These are phyloP conservation scores for Chorisops tibialis DNA, from an alignment of 2,888 invertebrate genomes.

Conservation along the genomic window DNA sequence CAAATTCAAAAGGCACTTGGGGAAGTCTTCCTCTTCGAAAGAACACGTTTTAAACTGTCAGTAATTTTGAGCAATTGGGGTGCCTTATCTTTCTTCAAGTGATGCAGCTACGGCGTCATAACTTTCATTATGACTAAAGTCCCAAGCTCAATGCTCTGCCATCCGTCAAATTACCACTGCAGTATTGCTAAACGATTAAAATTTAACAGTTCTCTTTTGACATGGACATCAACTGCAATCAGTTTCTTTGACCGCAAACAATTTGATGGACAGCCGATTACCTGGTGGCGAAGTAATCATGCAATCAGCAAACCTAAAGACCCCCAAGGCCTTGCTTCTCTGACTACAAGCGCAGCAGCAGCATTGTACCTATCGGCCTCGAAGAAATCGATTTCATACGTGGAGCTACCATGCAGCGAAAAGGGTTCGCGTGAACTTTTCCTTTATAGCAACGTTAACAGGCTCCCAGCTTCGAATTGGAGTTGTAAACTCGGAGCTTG, in stretches of 20 bases:
- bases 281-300: slow-evolving; percentile 19
- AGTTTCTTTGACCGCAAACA: slow-evolving; percentile 21
- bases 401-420: not conserved
- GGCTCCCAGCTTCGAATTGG: not conserved
- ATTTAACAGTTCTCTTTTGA: slow-evolving; percentile 15
- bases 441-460: not conserved
- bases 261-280: slow-evolving; percentile 20
- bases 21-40: no score
- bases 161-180: no score
- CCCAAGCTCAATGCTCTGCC: no score
- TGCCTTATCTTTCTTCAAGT: no score
- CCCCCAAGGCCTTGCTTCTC: slow-evolving; percentile 5
- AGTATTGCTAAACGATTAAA: slow-evolving; percentile 15
- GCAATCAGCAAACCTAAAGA: slow-evolving; percentile 9
- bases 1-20: no score
- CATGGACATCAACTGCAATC: slow-evolving; percentile 23
- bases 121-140: no score
- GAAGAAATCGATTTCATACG: no score
- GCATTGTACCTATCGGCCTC: not conserved
- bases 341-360: not conserved
- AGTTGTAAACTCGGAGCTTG: not conserved
- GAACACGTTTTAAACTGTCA: no score
- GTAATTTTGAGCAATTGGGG: no score
- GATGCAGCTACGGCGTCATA: no score
- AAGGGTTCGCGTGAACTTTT: slow-evolving; percentile 7